Evolutionary conservation across 2,797 vertebrate species (phyloP), one percentile per base, ranked within the genome.

Genomic region (Rhynchotus rufescens): DNA sequence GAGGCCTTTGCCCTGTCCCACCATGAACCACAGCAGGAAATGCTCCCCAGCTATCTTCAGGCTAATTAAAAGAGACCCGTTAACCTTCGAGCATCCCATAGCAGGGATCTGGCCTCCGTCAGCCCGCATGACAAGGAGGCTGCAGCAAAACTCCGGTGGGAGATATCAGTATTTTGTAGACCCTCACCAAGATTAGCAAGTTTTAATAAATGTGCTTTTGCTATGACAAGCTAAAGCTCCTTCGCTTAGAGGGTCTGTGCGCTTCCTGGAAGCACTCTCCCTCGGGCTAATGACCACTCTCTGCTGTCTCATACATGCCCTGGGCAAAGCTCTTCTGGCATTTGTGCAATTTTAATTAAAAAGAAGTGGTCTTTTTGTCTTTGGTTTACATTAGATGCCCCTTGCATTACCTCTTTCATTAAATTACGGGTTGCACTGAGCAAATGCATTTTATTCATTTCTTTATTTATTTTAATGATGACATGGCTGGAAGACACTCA

Each of bases 31-130:
- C 51, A 17, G 87, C 95, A 77, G 95, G 96, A 97, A 96, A 93
- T 91, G 45, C 88, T 64, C 89, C 7, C 2, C 5, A 84, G 64
- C 36, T 56, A 64, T 95, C 94, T 75, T 1, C 32, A 15, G 64
- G 90, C 76, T 94, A 92, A 96, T 97, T 96, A 95, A 94, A 86
- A 78, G 86, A 88, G 93, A 92, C 88, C 86, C 45, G 1, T 1
- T 73, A 28, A 90, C 86, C 94, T 66, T 68, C 4, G 32, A 69
- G 90, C 52, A 82, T 83, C 45, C 73, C 2, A 1, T 79, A 36
- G 66, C 75, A 68, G 56, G 49, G 90, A 78, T 96, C 96, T 97
- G 96, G 96, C 86, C 95, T 96, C 94, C 91, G 65, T 97, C 96
- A 96, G 15, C 0, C 6, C 62, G 38, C 49, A 3, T 94, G 95